These are phyloP conservation scores for Aphelinus atriplicis DNA, from an alignment of 1,140 invertebrate genomes.

Conservation along the genomic window DNA sequence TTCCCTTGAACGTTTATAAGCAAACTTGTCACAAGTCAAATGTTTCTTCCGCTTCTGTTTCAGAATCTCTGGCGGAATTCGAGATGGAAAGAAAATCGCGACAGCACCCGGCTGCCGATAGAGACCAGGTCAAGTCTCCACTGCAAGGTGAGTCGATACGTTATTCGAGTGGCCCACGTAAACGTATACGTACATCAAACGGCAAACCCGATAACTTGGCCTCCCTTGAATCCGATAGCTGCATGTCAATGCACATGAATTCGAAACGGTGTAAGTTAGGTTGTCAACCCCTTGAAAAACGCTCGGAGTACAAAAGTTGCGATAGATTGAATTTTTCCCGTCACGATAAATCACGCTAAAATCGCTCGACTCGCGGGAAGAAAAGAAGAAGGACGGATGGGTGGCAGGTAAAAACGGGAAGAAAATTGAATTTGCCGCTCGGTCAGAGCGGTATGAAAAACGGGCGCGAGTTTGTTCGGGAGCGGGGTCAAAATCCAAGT, in stretches of 20 bases:
- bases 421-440: too few species aligned
- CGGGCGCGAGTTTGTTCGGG: constrained; percentile 44
- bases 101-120: constrained; percentile 78
- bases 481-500: constrained; percentile 48
- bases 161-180: neutral
- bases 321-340: too few species aligned
- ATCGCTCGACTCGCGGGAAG: too few species aligned
- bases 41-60: constrained; percentile 55
- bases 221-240: neutral
- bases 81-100: constrained; percentile 85
- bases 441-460: constrained; percentile 8
- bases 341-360: too few species aligned
- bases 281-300: neutral
- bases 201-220: neutral
- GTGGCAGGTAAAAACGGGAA: too few species aligned
- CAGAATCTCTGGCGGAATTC: constrained; percentile 85
- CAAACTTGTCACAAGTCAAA: too few species aligned
- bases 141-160: constrained; percentile 75
- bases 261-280: neutral
- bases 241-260: neutral
- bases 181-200: neutral
- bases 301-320: neutral
- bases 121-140: constrained; percentile 83
- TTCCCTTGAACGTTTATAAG: too few species aligned
- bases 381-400: too few species aligned